Conservation (phyloP, 1,140 invertebrate genomes). For the Tribolium madens region DNA sequence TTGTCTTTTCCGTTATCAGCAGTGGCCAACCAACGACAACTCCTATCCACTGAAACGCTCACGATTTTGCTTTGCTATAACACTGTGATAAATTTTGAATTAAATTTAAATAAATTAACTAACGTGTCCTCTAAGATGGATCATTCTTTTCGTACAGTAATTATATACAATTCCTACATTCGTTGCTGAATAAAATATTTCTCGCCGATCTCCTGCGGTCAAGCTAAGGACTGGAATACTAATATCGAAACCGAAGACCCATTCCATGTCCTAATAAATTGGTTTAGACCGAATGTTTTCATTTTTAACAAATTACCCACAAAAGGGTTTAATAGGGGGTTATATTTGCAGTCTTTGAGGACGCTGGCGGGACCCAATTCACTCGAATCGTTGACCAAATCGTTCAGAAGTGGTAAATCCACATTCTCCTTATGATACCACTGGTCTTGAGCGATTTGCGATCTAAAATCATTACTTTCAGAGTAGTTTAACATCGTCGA, state of each 20-base stretch:
- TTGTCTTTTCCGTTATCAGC: conserved; percentile 70
- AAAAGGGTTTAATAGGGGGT: conserved; percentile 16
- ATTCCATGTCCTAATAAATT: conserved; percentile 8
- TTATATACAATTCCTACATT: conserved; percentile 70
- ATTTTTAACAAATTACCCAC: neutral
- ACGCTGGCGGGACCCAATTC: neutral
- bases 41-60: conserved; percentile 64
- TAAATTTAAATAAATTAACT: conserved; percentile 47
- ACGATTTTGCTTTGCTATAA: conserved; percentile 58
- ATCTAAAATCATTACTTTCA: neutral
- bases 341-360: conserved; percentile 1
- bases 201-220: conserved; percentile 63
- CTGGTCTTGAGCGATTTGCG: neutral
- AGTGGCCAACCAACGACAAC: conserved; percentile 69
- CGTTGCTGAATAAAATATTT: conserved; percentile 69
- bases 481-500: conserved; percentile 1
- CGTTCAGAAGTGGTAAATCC: neutral
- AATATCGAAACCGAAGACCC: conserved; percentile 29
- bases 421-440: neutral
- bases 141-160: conserved; percentile 67
- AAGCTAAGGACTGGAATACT: conserved; percentile 67
- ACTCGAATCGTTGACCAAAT: neutral
- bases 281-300: neutral
- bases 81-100: conserved; percentile 31
- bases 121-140: conserved; percentile 72